phyloP scores from a whole-genome alignment of 2,797 vertebrate species.

The Leptoclinus maculatus region DNA sequence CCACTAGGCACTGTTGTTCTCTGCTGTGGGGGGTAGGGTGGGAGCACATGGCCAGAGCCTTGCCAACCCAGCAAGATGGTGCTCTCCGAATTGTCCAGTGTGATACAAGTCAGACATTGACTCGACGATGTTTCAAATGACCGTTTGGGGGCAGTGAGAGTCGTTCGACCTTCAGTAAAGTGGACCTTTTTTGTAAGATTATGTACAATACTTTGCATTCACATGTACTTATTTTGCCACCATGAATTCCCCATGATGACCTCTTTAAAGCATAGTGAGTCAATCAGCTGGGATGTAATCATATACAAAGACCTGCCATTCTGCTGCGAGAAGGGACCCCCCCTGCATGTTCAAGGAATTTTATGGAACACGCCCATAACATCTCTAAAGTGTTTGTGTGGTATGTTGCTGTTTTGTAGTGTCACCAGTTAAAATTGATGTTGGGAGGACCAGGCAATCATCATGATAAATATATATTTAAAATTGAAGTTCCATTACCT shows the following conservation, averaged over 20 bases:
- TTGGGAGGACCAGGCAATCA: background rate
- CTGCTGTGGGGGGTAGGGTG: constrained; percentile 27
- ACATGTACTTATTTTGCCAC: constrained; percentile 50
- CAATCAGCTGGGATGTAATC: constrained; percentile 55
- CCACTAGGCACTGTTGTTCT: constrained; percentile 57
- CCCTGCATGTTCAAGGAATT: constrained; percentile 8
- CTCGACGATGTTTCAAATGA: constrained; percentile 55
- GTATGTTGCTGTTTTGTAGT: background rate
- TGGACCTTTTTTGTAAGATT: constrained; percentile 63
- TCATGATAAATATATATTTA: constrained; percentile 11
- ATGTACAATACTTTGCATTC: constrained; percentile 76
- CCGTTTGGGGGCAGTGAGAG: constrained; percentile 77
- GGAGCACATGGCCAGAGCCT: constrained; percentile 46
- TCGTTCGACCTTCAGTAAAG: constrained; percentile 62
- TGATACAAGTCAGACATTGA: constrained; percentile 65
- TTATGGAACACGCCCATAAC: constrained; percentile 9
- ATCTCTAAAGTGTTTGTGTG: constrained; percentile 15
- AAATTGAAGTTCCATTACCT: constrained; percentile 7
- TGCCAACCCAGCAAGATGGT: constrained; percentile 39
- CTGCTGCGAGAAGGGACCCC: constrained; percentile 32
- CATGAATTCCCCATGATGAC: constrained; percentile 36
- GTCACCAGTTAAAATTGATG: constrained; percentile 6
- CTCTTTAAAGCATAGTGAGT: constrained; percentile 63
- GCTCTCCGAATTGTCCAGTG: constrained; percentile 58
- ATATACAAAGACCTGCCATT: constrained; percentile 51